These are phyloP conservation scores for Chiloscyllium punctatum DNA, from an alignment of 2,797 vertebrate species.

Conservation along the genomic window DNA sequence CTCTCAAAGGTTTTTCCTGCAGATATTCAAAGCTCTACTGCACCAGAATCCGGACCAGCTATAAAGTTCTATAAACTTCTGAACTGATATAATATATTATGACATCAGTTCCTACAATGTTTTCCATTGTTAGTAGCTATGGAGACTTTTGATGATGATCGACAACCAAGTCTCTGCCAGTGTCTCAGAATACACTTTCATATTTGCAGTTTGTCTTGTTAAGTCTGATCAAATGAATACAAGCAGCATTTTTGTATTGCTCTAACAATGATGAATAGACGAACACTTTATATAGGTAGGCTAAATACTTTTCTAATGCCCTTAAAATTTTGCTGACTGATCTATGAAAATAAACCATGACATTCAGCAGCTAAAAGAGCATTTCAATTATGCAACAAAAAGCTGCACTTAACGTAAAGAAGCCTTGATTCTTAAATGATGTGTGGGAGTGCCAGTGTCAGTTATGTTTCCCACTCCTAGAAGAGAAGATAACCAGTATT, in stretches of 20 bases:
- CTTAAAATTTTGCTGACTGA: neutral
- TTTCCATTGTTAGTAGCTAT: neutral
- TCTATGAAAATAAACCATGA: constrained; percentile 21
- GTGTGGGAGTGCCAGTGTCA: constrained; percentile 27
- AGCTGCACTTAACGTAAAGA: neutral
- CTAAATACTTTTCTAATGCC: neutral
- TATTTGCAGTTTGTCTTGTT: neutral
- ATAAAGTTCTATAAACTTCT: neutral
- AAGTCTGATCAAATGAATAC: neutral
- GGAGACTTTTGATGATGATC: neutral
- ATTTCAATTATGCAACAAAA: constrained; percentile 20
- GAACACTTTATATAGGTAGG: neutral
- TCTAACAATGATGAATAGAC: neutral
- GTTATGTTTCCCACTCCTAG: neutral
- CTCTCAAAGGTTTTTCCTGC: neutral
- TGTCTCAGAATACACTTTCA: constrained; percentile 4
- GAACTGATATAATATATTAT: no score
- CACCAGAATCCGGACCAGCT: neutral
- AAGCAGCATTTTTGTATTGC: constrained; percentile 9
- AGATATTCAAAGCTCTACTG: neutral
- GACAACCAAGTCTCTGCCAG: neutral
- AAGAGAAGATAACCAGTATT: neutral
- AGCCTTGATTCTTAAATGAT: constrained; percentile 9
- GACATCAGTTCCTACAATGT: neutral
- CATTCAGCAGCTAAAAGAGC: constrained; percentile 18